phyloP scores from a whole-genome alignment of 2,888 invertebrate species.

The Lacanobia wlatinum region DNA sequence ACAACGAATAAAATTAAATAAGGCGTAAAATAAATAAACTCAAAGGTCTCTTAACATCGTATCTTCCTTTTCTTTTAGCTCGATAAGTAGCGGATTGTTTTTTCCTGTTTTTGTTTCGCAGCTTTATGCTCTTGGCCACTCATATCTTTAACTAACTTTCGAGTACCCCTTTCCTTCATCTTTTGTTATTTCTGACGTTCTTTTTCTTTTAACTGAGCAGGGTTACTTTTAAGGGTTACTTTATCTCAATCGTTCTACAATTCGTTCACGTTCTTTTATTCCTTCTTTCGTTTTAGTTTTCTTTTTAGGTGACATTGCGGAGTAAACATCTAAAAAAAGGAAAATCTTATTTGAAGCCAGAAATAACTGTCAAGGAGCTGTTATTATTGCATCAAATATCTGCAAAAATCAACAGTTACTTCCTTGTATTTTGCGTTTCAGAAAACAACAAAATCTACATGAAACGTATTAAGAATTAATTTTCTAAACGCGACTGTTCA shows the following conservation, averaged over 20 bases:
- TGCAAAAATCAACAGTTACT: no score
- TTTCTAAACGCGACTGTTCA: neutral
- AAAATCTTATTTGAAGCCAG: neutral
- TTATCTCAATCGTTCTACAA: constrained; percentile 5
- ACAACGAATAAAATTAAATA: neutral
- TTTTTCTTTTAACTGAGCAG: constrained; percentile 16
- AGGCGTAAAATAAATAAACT: neutral
- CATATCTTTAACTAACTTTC: constrained; percentile 7
- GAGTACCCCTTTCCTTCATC: constrained; percentile 7
- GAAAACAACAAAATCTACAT: no score
- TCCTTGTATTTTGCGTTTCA: no score
- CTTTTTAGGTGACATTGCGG: neutral
- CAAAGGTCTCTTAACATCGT: neutral
- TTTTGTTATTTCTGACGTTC: constrained; percentile 3
- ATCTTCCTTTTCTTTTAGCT: neutral
- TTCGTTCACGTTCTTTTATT: constrained; percentile 5
- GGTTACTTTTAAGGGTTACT: constrained; percentile 2
- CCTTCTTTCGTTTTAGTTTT: constrained; percentile 4
- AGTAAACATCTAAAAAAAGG: neutral
- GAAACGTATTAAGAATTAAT: neutral
- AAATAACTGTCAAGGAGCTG: no score
- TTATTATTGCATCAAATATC: no score
- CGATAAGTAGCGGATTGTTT: neutral
- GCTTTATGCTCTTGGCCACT: constrained; percentile 3
- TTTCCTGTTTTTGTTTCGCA: neutral